Evolutionary conservation across 2,888 invertebrate genomes (phyloP).

Genomic region (Agrotis clavis): DNA sequence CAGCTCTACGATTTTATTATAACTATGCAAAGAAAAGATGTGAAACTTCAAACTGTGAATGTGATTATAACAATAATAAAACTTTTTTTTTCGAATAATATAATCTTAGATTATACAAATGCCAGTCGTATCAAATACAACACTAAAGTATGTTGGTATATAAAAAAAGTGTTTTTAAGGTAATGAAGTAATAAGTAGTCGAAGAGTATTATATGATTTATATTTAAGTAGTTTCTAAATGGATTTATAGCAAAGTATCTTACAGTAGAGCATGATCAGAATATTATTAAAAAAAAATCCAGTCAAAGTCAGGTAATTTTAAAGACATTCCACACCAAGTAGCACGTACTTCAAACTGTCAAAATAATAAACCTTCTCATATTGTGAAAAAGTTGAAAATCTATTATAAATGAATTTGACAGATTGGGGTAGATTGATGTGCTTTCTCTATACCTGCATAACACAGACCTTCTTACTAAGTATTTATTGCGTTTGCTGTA

Average conservation of each 20-base stretch:
- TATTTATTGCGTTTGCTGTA: no score
- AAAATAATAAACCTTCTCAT: no score
- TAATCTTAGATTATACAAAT: slow-evolving; percentile 15
- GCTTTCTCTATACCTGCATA: no score
- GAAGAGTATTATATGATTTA: slow-evolving; percentile 21
- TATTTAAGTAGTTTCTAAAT: background rate
- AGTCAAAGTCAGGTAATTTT: no score
- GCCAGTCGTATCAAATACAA: slow-evolving; percentile 17
- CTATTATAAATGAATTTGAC: no score
- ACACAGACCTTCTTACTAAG: no score
- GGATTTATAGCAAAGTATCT: background rate
- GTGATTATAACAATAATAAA: background rate
- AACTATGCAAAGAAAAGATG: no score
- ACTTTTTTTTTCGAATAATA: background rate
- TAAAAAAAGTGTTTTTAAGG: slow-evolving; percentile 4
- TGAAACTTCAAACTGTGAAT: slow-evolving; percentile 1
- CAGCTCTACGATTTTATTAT: no score
- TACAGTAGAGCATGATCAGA: background rate
- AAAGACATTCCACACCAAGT: no score
- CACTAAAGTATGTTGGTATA: background rate
- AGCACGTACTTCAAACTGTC: no score
- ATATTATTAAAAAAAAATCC: background rate
- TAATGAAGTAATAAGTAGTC: background rate
- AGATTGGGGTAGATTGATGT: no score
- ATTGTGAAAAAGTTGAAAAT: no score